Evolutionary conservation across 2,113 vertebrate genomes (phyloP), one percentile per base, ranked within the genome.

Genomic region (Urocolius indicus): DNA sequence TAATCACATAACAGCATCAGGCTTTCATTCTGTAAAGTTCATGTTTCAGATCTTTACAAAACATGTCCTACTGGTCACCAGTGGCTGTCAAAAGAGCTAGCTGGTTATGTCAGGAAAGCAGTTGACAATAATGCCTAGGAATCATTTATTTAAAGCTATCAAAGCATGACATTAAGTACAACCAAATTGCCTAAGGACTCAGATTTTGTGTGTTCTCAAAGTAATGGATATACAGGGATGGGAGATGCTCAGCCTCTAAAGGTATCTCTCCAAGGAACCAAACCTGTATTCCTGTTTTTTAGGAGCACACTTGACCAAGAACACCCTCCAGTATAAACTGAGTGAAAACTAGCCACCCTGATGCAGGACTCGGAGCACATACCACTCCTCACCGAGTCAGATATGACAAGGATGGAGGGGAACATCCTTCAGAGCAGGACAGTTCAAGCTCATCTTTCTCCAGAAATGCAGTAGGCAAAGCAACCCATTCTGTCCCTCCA

Each of bases 171-270:
- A 24, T 17, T 13, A 15, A 72, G 29, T 24, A 69, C 22, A 79
- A 48, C n/a, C 32, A 82, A 82, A 22, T 0, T 43, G 22, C 18
- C 34, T 10, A 17, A 3, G 11, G n/a, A 6, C 51, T 3, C 41
- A 49, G 55, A 14, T 57, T 43, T n/a, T 41, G 6, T 1, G 43
- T 12, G 41, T 12, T 66, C 80, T 34, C 58, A 75, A 29, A 43
- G 17, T 1, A 11, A 0, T 29, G 74, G 43, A 11, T 6, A 23
- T 9, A 16, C 0, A 1, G 5, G 3, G 5, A 3, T 41, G 85
- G 26, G 22, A 92, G 2, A 45, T 5, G 11, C 65, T n/a, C 81
- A 36, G 19, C 55, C 51, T 41, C 8, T 27, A 8, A 4, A 38
- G 11, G 7, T 21, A 5, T 6, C 61, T 41, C 48, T 48, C 17